phyloP scores from a whole-genome alignment of 2,113 vertebrate genomes.

The Tachysurus vachellii region DNA sequence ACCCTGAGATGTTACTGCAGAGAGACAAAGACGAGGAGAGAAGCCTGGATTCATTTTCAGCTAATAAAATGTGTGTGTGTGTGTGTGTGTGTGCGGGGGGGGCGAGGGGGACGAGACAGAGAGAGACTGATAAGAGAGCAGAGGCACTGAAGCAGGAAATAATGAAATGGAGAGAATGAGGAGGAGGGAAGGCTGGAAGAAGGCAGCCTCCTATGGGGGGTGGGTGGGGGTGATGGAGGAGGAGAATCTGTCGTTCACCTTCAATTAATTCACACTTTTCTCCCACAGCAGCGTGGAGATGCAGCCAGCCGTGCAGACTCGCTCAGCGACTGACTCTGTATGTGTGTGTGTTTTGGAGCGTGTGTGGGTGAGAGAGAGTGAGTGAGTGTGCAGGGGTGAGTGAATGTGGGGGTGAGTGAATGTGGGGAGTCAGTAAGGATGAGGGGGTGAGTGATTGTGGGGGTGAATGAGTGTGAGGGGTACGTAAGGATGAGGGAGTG shows the following conservation, averaged over 20 bases:
- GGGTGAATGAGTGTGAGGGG: too few relatives aligned
- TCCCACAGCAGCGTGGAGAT: slow-evolving; percentile 59
- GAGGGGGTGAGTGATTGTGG: neutral
- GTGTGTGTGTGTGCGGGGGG: slow-evolving; percentile 23
- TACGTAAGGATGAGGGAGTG: too few relatives aligned
- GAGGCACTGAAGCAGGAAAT: slow-evolving; percentile 72
- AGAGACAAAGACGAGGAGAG: slow-evolving; percentile 51
- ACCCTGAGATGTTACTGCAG: neutral
- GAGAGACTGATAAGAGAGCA: slow-evolving; percentile 57
- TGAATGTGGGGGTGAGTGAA: too few relatives aligned
- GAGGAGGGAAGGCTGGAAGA: slow-evolving; percentile 44
- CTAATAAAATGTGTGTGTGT: slow-evolving; percentile 55
- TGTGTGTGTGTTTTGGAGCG: slow-evolving; percentile 28
- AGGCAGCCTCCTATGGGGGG: slow-evolving; percentile 55
- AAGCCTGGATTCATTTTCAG: slow-evolving; percentile 58
- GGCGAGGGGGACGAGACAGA: slow-evolving; percentile 21
- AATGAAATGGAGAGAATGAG: slow-evolving; percentile 71
- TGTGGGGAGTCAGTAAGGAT: too few relatives aligned
- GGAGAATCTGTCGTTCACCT: slow-evolving; percentile 79
- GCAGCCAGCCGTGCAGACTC: slow-evolving; percentile 51
- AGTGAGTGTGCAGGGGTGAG: too few relatives aligned
- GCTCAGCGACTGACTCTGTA: slow-evolving; percentile 35
- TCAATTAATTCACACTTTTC: slow-evolving; percentile 71
- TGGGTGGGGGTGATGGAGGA: slow-evolving; percentile 69
- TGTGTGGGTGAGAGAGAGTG: neutral